Conservation (phyloP, 2,113 vertebrate species). For the Scopus umbretta region DNA sequence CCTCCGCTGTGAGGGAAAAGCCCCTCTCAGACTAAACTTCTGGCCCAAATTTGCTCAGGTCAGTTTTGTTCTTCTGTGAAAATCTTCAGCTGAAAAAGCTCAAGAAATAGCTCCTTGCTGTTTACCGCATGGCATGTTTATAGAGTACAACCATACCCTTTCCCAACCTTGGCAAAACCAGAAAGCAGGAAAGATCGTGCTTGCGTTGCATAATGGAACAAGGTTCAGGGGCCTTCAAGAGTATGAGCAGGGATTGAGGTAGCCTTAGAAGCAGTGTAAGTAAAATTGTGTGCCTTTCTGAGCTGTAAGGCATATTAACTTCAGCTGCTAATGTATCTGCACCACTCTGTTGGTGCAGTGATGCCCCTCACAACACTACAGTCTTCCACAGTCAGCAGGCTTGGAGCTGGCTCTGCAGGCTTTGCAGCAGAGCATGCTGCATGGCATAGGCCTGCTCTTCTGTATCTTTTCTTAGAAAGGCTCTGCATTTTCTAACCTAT, state of each 20-base stretch:
- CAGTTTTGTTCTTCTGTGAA: background rate
- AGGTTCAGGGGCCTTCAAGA: background rate
- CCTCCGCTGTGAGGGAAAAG: background rate
- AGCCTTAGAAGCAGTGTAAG: background rate
- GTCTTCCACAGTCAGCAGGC: background rate
- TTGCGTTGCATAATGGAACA: background rate
- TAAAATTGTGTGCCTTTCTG: background rate
- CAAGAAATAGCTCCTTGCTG: background rate
- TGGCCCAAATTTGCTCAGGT: background rate
- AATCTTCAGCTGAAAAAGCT: background rate
- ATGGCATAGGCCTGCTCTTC: background rate
- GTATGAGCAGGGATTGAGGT: background rate
- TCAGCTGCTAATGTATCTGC: background rate
- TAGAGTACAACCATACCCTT: background rate
- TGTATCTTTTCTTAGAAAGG: background rate
- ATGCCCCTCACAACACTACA: background rate
- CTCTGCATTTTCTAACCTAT: background rate
- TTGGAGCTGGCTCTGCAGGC: background rate
- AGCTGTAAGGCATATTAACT: background rate
- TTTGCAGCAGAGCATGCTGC: background rate
- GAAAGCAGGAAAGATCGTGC: background rate
- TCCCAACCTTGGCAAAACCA: background rate
- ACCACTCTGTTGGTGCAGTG: accelerated
- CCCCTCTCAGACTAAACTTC: background rate
- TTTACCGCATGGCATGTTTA: background rate